Base-by-base conservation (phyloP, 2,888 invertebrate species). In the Ptychoptera contaminata region DNA sequence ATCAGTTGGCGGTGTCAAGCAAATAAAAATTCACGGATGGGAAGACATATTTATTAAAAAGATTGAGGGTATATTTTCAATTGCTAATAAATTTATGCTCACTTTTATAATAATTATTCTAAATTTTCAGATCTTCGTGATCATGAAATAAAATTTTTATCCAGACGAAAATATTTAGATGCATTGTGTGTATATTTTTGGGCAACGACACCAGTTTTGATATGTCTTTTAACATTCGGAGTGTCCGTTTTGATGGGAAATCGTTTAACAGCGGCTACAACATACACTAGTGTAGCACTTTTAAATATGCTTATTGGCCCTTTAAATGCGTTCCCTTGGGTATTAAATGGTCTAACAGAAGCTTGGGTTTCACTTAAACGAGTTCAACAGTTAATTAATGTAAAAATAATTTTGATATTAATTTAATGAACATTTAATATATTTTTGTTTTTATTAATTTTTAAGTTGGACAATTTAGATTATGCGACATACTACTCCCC, bases 261-360 rank as follows among this genome's bases (percentile, higher is more conserved):
- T 68, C 67, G 76, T 40, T 70, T 97, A 9, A 82, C 82, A 40
- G 92, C 96, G 2, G 82, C 93, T 16, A 90, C 82, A 45, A 91
- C 88, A 1, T 98, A 97, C 57, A 96, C 97, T 0, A 86, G 86
- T 51, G 79, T 98, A 52, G 92, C 97, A 0, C 69, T 98, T 44
- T 77, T 98, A 48, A 91, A 94, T 60, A 94, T 98, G 86, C 69
- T 98, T 47, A 96, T 97, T 54, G 77, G 82, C 43, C 97, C 97
- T 0, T 64, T 98, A 47, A 98, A 98, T 67, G 90, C 94, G 1
- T 93, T 97, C 63, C 97, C 97, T 1, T 98, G 97, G 96, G 96
- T 97, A 3, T 67, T 98, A 15, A 97, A 94, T 64, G 97, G 96
- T 1, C 68, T 97, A 3, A 82, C 92, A 37, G 96, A 98, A 66